phyloP scores from a whole-genome alignment of 2,888 invertebrate species.

The Actias luna region DNA sequence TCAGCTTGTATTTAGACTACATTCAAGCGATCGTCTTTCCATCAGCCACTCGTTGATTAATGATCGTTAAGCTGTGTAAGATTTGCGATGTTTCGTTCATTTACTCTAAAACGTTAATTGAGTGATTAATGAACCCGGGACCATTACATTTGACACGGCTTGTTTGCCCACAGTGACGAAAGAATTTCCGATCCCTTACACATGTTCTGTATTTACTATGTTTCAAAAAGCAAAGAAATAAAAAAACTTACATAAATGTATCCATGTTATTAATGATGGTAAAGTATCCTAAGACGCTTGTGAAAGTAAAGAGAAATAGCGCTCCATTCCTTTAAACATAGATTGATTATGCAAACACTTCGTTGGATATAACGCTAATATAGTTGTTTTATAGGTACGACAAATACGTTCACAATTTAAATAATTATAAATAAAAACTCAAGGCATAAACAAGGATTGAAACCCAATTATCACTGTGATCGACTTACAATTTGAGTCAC shows the following conservation, averaged over 20 bases:
- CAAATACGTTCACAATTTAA: too few species aligned
- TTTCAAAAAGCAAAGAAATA: too few species aligned
- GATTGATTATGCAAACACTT: too few species aligned
- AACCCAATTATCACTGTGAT: too few species aligned
- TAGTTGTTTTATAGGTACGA: too few species aligned
- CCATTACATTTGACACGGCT: constrained; percentile 71
- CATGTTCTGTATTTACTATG: constrained; percentile 7
- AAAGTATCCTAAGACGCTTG: not conserved
- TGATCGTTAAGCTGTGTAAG: constrained; percentile 40
- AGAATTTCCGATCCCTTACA: constrained; percentile 46
- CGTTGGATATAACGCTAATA: too few species aligned
- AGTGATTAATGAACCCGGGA: constrained; percentile 72
- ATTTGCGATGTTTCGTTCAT: constrained; percentile 62
- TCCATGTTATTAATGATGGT: not conserved
- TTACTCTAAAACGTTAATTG: constrained; percentile 56
- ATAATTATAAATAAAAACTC: too few species aligned
- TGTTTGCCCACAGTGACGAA: constrained; percentile 63
- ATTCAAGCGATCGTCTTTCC: constrained; percentile 16
- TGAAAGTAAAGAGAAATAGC: not conserved
- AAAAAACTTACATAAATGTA: not conserved
- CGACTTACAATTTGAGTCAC: too few species aligned
- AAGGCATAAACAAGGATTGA: too few species aligned
- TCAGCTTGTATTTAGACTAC: not conserved
- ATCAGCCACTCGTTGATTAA: constrained; percentile 53
- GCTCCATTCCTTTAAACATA: not conserved